A percentile compares a stretch with the other conserved stretches of the same genome.
These are phyloP conservation scores for Pelecanus crispus DNA, from an alignment of 2,113 vertebrate genomes.

Conservation along the genomic window DNA sequence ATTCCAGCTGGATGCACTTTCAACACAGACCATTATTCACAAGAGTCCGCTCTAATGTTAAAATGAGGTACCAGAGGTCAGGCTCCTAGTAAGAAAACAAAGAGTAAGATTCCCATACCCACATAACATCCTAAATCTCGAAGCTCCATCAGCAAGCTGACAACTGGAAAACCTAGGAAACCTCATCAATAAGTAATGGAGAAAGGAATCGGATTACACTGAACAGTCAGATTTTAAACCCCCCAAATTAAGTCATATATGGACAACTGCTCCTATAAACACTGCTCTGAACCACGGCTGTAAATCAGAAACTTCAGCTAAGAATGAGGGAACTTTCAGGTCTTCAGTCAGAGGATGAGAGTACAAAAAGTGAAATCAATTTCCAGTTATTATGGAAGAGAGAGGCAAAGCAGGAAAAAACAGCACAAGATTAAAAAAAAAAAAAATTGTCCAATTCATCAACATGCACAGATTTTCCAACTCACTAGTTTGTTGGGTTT, in stretches of 20 bases:
- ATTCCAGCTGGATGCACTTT: slow-evolving; percentile 60
- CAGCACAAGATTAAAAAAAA: background rate
- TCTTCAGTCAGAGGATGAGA: accelerated
- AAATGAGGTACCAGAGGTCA: slow-evolving; percentile 54
- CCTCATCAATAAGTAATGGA: background rate
- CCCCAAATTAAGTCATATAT: background rate
- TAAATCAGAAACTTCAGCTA: background rate
- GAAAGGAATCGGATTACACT: background rate
- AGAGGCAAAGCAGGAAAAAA: background rate
- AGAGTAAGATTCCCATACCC: slow-evolving; percentile 10
- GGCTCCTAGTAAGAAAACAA: slow-evolving; percentile 44
- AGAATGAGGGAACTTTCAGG: background rate
- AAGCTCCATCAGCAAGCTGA: background rate
- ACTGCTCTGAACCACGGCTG: accelerated
- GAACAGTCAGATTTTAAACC: background rate
- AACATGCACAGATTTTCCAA: background rate
- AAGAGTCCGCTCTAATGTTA: background rate
- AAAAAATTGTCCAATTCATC: background rate
- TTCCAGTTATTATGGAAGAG: background rate
- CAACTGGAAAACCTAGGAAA: slow-evolving; percentile 23
- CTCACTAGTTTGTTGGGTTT: background rate
- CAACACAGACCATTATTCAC: slow-evolving; percentile 43
- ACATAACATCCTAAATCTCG: slow-evolving; percentile 26
- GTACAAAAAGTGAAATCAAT: background rate
- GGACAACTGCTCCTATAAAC: background rate